These are phyloP conservation scores for Amblyraja radiata DNA, from an alignment of 2,797 vertebrate species.

Conservation along the genomic window DNA sequence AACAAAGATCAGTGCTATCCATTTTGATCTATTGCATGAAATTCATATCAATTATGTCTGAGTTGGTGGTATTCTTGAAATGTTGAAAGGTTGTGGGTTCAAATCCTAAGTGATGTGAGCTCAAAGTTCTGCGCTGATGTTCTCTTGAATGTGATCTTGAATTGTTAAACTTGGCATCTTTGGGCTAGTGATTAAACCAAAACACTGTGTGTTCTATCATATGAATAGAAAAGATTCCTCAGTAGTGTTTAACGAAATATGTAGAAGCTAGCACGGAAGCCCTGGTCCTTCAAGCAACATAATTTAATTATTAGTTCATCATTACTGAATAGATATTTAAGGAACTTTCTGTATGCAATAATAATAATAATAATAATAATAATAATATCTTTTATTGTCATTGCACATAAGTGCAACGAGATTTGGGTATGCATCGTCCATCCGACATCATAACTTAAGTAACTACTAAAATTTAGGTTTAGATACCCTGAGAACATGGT, in stretches of 20 bases:
- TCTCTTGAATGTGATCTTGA: not conserved
- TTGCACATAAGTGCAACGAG: too few species aligned
- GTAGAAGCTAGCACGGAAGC: not conserved
- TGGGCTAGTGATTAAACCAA: not conserved
- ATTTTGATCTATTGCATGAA: too few species aligned
- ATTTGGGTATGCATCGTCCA: too few species aligned
- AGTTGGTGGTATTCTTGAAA: not conserved
- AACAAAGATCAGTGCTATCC: too few species aligned
- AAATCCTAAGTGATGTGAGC: not conserved
- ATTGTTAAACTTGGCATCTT: not conserved
- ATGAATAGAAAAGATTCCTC: not conserved
- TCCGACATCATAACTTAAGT: too few species aligned
- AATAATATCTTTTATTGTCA: too few species aligned
- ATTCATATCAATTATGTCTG: not conserved
- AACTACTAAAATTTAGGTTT: too few species aligned
- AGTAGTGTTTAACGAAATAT: not conserved
- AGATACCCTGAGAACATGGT: too few species aligned
- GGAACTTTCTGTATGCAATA: not conserved
- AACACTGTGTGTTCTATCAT: too few species aligned
- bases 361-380: too few species aligned
- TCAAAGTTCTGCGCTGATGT: not conserved
- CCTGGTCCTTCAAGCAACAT: not conserved
- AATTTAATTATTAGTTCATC: not conserved
- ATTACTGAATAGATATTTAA: not conserved
- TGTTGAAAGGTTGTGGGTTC: not conserved